phyloP scores from a whole-genome alignment of 1,140 invertebrate species.

The Papilio xuthus region DNA sequence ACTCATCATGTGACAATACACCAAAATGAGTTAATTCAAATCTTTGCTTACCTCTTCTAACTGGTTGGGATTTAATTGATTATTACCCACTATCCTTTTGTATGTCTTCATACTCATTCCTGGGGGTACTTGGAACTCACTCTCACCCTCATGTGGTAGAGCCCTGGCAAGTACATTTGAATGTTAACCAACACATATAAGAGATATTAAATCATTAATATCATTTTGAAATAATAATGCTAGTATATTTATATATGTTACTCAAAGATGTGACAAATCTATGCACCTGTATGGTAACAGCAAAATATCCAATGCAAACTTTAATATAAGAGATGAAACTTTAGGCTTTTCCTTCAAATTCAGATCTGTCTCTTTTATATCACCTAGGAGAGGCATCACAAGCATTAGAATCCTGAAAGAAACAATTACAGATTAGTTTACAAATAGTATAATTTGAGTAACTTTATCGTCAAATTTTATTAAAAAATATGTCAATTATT shows the following conservation, averaged over 20 bases:
- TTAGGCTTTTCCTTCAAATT: slow-evolving; percentile 85
- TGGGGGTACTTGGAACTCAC: slow-evolving; percentile 86
- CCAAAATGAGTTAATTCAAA: slow-evolving; percentile 10
- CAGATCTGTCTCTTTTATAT: slow-evolving; percentile 77
- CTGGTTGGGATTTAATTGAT: slow-evolving; percentile 89
- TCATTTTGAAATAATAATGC: too few relatives aligned
- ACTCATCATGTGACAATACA: too few relatives aligned
- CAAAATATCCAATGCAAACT: slow-evolving; percentile 91
- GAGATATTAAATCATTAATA: too few relatives aligned
- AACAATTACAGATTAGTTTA: slow-evolving; percentile 37
- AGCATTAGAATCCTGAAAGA: slow-evolving; percentile 88
- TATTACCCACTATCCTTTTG: slow-evolving; percentile 90
- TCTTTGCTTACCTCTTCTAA: slow-evolving; percentile 86
- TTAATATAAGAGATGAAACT: slow-evolving; percentile 86
- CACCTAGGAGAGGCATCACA: slow-evolving; percentile 89
- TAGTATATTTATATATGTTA: too few relatives aligned
- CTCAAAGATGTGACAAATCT: not conserved
- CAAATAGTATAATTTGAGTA: not conserved
- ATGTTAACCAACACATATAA: not conserved
- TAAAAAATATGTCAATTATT: too few relatives aligned
- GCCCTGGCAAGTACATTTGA: slow-evolving; percentile 59
- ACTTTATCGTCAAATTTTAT: not conserved
- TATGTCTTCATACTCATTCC: slow-evolving; percentile 91
- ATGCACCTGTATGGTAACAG: slow-evolving; percentile 92
- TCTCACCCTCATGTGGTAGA: slow-evolving; percentile 73